Base-by-base conservation (phyloP, 2,797 vertebrate species). In the Saxicola maurus region DNA sequence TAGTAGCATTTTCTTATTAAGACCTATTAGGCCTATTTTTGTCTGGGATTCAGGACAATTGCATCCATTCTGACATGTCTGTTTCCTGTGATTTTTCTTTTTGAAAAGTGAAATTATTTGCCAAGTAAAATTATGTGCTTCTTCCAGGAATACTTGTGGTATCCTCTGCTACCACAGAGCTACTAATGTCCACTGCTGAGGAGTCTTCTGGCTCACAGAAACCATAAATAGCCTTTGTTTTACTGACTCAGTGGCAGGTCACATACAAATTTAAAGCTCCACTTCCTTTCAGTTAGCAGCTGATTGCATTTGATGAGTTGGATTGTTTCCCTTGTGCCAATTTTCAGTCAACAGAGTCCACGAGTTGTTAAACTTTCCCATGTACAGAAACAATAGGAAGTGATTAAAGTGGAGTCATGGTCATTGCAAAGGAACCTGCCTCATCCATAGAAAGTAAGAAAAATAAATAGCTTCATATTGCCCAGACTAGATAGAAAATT, bases 291-390 rank as follows among this genome's bases (percentile, higher is more conserved):
- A 97, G 93, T 96, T 95, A 96, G 80, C 62, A 86, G 86, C 90
- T 97, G 94, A 96, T 97, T 96, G 82, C 86, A 68, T 96, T 95
- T 96, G 92, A 95, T 97, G 94, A 96, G 91, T 91, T 96, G 90
- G 89, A 93, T 97, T 96, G 94, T 96, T 97, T 96, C 93, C 88
- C 82, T 69, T 61, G 33, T 95, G 85, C 77, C 89, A 86, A 94
- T 96, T 95, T 94, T 80, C 94, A 97, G 96, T 96, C 93, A 96
- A 86, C 82, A 87, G 76, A 94, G 91, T 95, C 94, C 96, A 90
- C 86, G 92, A 96, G 90, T 93, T 96, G 94, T 94, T 95, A 96
- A 96, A 96, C 94, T 90, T 94, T 96, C 82, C 89, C 73, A 80
- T 79, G 42, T 74, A 91, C 78, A 73, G 95, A 95, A 96, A 97